phyloP scores from a whole-genome alignment of 2,113 vertebrate genomes.

The Percopsis transmontana region DNA sequence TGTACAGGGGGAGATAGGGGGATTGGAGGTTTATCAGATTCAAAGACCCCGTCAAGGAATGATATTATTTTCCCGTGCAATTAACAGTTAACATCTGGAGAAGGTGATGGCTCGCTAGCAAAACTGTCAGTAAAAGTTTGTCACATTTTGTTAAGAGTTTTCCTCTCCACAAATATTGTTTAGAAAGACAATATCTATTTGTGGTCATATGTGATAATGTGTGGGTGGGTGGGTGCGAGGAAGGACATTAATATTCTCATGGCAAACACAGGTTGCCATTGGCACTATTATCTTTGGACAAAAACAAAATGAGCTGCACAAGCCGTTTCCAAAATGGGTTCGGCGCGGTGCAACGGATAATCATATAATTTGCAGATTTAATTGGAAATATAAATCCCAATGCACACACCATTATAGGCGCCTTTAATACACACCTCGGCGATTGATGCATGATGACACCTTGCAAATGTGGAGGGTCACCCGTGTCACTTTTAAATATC shows the following conservation, averaged over 20 bases:
- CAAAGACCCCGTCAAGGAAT: constrained; percentile 37
- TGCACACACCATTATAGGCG: constrained; percentile 72
- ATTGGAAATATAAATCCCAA: constrained; percentile 84
- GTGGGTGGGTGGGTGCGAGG: constrained; percentile 27
- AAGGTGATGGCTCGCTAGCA: constrained; percentile 64
- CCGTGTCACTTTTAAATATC: constrained; percentile 80
- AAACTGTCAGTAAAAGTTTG: constrained; percentile 16
- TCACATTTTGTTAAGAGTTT: constrained; percentile 26
- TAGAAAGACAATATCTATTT: neutral
- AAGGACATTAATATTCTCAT: constrained; percentile 70
- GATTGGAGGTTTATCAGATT: constrained; percentile 72
- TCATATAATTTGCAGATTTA: constrained; percentile 84
- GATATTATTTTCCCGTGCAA: constrained; percentile 72
- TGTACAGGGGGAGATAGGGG: constrained; percentile 37
- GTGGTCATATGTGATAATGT: neutral
- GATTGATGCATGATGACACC: constrained; percentile 78
- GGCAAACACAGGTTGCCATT: constrained; percentile 59
- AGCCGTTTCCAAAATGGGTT: constrained; percentile 75
- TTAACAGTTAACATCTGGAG: constrained; percentile 70
- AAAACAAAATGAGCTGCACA: constrained; percentile 67
- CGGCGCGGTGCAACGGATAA: constrained; percentile 71
- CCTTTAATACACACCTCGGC: constrained; percentile 74
- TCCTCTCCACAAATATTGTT: neutral
- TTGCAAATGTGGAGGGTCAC: constrained; percentile 77
- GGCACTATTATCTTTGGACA: constrained; percentile 71